phyloP scores from a whole-genome alignment of 2,113 vertebrate genomes.

The Periophthalmus modestus region DNA sequence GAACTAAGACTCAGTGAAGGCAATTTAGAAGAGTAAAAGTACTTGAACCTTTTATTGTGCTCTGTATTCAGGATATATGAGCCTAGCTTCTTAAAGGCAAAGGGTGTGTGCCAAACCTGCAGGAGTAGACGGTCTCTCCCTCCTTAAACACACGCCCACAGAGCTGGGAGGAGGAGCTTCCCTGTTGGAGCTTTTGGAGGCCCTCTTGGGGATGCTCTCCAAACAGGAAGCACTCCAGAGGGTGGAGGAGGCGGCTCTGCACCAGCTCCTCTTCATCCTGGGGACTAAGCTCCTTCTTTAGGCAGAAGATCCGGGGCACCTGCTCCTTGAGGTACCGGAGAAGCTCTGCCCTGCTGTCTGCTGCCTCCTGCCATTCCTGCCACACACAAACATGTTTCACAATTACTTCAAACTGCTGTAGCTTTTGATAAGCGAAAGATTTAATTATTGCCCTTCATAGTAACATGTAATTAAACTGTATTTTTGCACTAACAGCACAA shows the following conservation, averaged over 20 bases:
- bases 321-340: slow-evolving; percentile 85
- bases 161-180: slow-evolving; percentile 83
- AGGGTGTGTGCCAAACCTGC: slow-evolving; percentile 83
- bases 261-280: slow-evolving; percentile 86
- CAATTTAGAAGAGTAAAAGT: neutral
- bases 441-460: neutral
- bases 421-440: neutral
- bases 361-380: slow-evolving; percentile 86
- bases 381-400: slow-evolving; percentile 27
- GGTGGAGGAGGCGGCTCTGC: slow-evolving; percentile 80
- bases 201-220: slow-evolving; percentile 87
- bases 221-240: slow-evolving; percentile 90
- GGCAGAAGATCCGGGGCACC: slow-evolving; percentile 88
- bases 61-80: neutral
- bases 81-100: neutral
- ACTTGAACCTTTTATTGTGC: neutral
- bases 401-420: slow-evolving; percentile 1
- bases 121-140: slow-evolving; percentile 97
- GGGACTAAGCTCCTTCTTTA: slow-evolving; percentile 79
- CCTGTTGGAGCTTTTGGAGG: slow-evolving; percentile 88
- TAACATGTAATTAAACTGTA: too few relatives aligned
- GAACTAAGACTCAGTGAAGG: slow-evolving; percentile 15
- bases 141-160: slow-evolving; percentile 97
- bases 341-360: slow-evolving; percentile 81
- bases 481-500: too few relatives aligned